A percentile compares a stretch with the other conserved stretches of the same genome.
phyloP scores from a whole-genome alignment of 2,113 vertebrate species.

The Capreolus pygargus region DNA sequence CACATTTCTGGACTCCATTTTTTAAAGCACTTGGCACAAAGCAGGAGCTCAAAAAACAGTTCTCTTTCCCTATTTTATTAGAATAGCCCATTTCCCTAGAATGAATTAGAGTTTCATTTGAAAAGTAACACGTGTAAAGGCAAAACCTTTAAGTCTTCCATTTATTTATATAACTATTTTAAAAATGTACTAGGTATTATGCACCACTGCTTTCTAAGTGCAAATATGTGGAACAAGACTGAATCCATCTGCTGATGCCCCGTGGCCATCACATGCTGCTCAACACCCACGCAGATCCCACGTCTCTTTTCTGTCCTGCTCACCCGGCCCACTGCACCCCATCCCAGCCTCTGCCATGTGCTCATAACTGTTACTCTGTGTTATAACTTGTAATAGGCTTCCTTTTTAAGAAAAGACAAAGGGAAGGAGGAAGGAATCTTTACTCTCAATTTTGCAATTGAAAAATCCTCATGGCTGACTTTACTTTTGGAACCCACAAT shows the following conservation, averaged over 20 bases:
- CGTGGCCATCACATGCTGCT: neutral
- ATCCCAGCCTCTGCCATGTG: neutral
- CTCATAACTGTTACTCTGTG: neutral
- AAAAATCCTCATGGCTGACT: neutral
- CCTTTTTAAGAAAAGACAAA: neutral
- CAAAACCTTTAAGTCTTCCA: neutral
- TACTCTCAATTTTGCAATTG: neutral
- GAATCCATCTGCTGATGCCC: neutral
- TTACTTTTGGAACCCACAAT: neutral
- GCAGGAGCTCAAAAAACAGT: neutral
- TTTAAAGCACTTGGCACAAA: neutral
- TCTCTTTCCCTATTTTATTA: neutral
- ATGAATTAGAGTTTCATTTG: constrained; percentile 4
- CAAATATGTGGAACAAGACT: neutral
- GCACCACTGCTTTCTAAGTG: neutral
- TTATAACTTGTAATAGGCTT: neutral
- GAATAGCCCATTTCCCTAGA: neutral
- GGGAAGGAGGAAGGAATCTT: neutral
- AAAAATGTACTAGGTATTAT: neutral
- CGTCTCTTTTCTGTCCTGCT: neutral
- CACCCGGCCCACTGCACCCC: neutral
- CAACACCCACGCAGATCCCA: too few species aligned
- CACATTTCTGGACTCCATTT: neutral
- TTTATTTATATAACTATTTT: neutral
- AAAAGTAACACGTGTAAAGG: constrained; percentile 5